Percentiles rank a stretch among this genome's conserved stretches.
Evolutionary conservation across 2,113 vertebrate genomes (phyloP).

Genomic region (Gallinago undulata): DNA sequence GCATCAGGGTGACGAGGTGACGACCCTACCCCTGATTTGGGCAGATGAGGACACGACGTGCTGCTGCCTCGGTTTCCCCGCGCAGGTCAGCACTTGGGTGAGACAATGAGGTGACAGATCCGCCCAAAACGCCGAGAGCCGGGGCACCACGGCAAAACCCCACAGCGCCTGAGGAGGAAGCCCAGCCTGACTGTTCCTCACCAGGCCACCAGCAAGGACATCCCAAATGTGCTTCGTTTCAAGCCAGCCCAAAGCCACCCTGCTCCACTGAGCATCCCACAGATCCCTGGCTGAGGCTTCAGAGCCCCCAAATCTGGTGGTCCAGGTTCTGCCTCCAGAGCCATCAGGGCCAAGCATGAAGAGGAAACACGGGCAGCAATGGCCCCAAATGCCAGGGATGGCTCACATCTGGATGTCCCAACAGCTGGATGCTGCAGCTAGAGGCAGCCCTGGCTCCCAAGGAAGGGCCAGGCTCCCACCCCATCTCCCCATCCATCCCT

Average conservation of each 20-base stretch:
- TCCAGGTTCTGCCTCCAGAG: neutral
- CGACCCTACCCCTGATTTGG: rapidly evolving
- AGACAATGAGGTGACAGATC: rapidly evolving
- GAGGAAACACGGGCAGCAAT: rapidly evolving
- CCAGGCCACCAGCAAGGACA: neutral
- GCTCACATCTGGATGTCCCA: neutral
- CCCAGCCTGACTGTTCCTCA: neutral
- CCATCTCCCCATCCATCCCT: rapidly evolving
- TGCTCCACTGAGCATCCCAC: rapidly evolving
- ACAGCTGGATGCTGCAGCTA: neutral
- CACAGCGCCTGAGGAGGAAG: rapidly evolving
- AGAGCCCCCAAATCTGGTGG: neutral
- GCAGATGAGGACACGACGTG: neutral
- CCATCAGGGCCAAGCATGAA: neutral
- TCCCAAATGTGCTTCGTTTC: neutral
- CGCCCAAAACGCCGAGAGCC: rapidly evolving
- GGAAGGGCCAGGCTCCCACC: neutral
- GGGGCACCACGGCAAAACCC: neutral
- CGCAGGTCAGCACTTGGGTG: neutral
- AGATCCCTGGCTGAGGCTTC: neutral
- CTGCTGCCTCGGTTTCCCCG: neutral
- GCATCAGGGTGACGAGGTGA: neutral
- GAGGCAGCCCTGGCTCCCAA: neutral
- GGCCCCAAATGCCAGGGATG: neutral
- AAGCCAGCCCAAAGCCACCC: neutral